phyloP scores from a whole-genome alignment of 2,113 vertebrate genomes.

The Nibea albiflora region DNA sequence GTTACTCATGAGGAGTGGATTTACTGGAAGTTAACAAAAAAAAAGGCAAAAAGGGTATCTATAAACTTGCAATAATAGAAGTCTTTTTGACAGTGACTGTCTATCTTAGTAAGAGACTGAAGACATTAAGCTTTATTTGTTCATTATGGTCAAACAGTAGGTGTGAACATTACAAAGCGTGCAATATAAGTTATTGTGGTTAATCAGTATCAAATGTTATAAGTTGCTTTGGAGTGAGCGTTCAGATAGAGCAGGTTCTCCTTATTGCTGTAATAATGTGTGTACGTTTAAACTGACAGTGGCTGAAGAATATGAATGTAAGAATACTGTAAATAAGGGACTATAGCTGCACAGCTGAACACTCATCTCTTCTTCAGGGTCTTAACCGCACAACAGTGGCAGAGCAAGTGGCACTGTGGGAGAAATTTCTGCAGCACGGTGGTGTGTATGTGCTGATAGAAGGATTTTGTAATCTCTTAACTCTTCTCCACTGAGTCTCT shows the following conservation, averaged over 20 bases:
- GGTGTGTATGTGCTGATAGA: constrained; percentile 31
- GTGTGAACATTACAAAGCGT: constrained; percentile 54
- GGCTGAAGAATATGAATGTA: constrained; percentile 72
- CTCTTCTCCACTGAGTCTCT: constrained; percentile 19
- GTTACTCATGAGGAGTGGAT: constrained; percentile 52
- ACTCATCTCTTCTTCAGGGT: constrained; percentile 70
- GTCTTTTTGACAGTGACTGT: constrained; percentile 22
- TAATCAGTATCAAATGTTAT: constrained; percentile 38
- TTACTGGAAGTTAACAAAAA: background rate
- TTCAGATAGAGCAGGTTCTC: constrained; percentile 27
- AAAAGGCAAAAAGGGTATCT: constrained; percentile 5
- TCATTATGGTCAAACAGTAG: constrained; percentile 41
- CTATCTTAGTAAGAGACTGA: constrained; percentile 61
- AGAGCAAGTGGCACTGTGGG: constrained; percentile 11
- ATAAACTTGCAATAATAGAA: constrained; percentile 55
- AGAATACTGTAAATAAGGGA: constrained; percentile 63
- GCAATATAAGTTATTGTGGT: constrained; percentile 59
- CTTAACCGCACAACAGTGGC: constrained; percentile 55
- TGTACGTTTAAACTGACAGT: constrained; percentile 43
- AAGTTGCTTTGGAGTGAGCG: constrained; percentile 16
- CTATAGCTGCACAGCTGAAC: constrained; percentile 37
- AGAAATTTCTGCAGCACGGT: constrained; percentile 11
- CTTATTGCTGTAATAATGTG: constrained; percentile 35
- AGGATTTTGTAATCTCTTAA: constrained; percentile 51
- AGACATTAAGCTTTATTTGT: constrained; percentile 47